Conservation (phyloP, 2,888 invertebrate species). For the Agrotis exclamationis region DNA sequence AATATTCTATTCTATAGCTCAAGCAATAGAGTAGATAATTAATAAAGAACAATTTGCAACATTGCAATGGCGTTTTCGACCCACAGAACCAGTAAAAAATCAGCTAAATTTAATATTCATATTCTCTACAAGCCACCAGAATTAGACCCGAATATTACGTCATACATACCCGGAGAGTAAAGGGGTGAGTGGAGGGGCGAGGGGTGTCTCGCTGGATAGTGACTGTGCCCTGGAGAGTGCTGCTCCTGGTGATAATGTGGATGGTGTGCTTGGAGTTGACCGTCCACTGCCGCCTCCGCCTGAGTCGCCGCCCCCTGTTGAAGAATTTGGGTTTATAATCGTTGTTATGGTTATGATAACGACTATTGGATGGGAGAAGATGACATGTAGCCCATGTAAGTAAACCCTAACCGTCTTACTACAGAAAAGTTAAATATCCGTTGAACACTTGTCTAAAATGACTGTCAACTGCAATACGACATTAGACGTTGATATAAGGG, state of each 20-base stretch:
- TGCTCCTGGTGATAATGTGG: slow-evolving; percentile 91
- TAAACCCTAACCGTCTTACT: too few relatives aligned
- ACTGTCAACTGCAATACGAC: too few relatives aligned
- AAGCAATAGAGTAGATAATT: too few relatives aligned
- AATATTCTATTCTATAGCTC: too few relatives aligned
- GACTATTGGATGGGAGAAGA: too few relatives aligned
- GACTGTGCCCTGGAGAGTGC: slow-evolving; percentile 87
- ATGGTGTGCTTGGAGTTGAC: slow-evolving; percentile 91
- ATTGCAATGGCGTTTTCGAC: too few relatives aligned
- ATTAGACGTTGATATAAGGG: too few relatives aligned
- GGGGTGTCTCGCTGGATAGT: slow-evolving; percentile 87
- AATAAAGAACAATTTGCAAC: too few relatives aligned
- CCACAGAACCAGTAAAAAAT: slow-evolving; percentile 24
- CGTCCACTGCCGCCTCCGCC: slow-evolving; percentile 86
- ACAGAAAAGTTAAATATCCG: too few relatives aligned
- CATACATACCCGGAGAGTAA: slow-evolving; percentile 84
- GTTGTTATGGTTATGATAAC: too few relatives aligned
- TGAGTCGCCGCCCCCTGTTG: slow-evolving; percentile 80
- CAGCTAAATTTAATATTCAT: background rate
- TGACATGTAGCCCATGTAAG: too few relatives aligned
- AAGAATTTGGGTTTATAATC: background rate
- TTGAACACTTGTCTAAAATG: too few relatives aligned
- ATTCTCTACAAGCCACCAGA: slow-evolving; percentile 41
- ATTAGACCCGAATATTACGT: background rate
- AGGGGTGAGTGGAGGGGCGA: slow-evolving; percentile 83